A percentile compares a stretch with the other conserved stretches of the same genome.
These are phyloP conservation scores for Aselliscus stoliczkanus DNA, from an alignment of 2,797 vertebrate genomes.

Conservation along the genomic window DNA sequence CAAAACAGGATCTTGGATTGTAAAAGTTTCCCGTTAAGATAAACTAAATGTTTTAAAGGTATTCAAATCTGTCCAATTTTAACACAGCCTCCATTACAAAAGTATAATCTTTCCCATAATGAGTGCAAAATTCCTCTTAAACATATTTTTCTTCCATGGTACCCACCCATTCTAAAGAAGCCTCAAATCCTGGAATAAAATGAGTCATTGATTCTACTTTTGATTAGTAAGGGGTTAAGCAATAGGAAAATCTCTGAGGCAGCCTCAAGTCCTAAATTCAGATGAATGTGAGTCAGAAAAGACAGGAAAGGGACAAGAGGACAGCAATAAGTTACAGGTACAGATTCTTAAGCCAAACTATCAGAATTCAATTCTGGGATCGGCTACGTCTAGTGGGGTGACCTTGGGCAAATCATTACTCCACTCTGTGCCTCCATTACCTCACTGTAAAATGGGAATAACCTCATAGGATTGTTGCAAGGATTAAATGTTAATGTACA, in stretches of 20 bases:
- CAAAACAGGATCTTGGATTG: background rate
- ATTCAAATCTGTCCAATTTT: background rate
- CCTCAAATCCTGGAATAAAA: conserved; percentile 5
- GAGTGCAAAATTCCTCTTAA: background rate
- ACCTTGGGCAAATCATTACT: background rate
- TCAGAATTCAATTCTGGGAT: background rate
- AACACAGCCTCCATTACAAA: background rate
- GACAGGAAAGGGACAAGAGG: background rate
- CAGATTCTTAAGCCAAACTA: background rate
- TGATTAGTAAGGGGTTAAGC: background rate
- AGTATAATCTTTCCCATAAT: background rate
- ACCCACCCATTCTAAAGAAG: background rate
- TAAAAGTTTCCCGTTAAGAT: conserved; percentile 12
- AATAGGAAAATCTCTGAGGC: background rate
- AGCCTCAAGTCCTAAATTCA: background rate
- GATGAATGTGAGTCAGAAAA: background rate
- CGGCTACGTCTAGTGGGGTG: background rate
- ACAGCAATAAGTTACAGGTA: background rate
- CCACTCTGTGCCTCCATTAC: background rate
- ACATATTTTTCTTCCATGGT: background rate
- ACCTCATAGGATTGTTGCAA: conserved; percentile 39
- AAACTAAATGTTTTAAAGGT: conserved; percentile 18
- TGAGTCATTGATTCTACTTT: background rate
- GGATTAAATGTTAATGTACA: conserved; percentile 54
- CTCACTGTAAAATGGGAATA: conserved; percentile 3